phyloP scores from a whole-genome alignment of 2,888 invertebrate species.

The Athripsodes cinereus region DNA sequence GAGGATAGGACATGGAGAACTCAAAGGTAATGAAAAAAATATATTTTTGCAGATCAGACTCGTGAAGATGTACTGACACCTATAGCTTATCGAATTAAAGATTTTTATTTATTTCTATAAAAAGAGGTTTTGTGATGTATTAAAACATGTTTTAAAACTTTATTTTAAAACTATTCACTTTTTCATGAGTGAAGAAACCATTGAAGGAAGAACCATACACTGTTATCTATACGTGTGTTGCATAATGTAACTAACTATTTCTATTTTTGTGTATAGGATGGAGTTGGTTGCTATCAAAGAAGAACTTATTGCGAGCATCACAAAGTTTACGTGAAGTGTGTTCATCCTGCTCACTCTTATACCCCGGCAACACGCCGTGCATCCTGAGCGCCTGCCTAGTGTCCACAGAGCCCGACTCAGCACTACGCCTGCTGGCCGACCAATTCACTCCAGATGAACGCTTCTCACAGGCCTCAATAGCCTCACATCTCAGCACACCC shows the following conservation, averaged over 20 bases:
- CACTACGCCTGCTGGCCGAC: constrained; percentile 87
- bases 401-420: constrained; percentile 86
- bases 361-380: constrained; percentile 78
- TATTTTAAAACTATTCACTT: too few species aligned
- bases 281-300: constrained; percentile 90
- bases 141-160: too few species aligned
- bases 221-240: too few species aligned
- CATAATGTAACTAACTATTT: too few species aligned
- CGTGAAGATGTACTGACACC: too few species aligned
- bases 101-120: too few species aligned
- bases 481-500: constrained; percentile 89
- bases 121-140: too few species aligned
- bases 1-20: constrained; percentile 94
- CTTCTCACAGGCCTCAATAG: constrained; percentile 80
- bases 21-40: constrained; percentile 85
- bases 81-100: too few species aligned
- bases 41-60: too few species aligned
- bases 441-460: constrained; percentile 94
- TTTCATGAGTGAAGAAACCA: too few species aligned
- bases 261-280: constrained; percentile 60
- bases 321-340: constrained; percentile 87
- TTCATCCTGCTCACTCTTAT: constrained; percentile 77
- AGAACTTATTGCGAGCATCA: constrained; percentile 82
- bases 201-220: too few species aligned
- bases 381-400: constrained; percentile 97